These are phyloP conservation scores for Corydoras maculifer DNA, from an alignment of 2,113 vertebrate species.

Conservation along the genomic window DNA sequence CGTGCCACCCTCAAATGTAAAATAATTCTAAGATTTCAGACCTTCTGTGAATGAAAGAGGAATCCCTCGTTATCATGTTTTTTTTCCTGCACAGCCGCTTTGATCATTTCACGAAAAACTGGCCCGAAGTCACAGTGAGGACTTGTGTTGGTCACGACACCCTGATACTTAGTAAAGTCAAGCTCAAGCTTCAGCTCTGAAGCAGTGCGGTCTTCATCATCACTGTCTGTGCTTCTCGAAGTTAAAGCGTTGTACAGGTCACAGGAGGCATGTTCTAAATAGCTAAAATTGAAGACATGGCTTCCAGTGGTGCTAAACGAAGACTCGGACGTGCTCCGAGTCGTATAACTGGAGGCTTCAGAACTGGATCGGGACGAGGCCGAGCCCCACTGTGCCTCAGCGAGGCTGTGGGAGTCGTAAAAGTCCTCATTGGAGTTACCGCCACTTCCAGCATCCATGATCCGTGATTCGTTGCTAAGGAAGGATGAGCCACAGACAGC, in stretches of 20 bases:
- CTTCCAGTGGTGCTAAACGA: constrained; percentile 15
- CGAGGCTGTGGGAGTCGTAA: not conserved
- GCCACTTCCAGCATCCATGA: constrained; percentile 26
- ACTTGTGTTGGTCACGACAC: constrained; percentile 69
- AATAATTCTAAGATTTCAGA: not conserved
- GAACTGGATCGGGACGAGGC: constrained; percentile 12
- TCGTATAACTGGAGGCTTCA: constrained; percentile 14
- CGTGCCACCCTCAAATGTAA: not conserved
- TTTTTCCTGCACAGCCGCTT: constrained; percentile 44
- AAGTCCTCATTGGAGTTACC: constrained; percentile 15
- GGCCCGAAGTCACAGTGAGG: constrained; percentile 57
- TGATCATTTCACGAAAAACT: constrained; percentile 68
- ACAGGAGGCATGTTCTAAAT: not conserved
- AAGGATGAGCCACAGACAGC: constrained; percentile 18
- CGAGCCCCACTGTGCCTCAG: constrained; percentile 18
- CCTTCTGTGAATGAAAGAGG: constrained; percentile 63
- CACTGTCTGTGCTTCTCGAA: not conserved
- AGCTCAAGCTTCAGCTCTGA: constrained; percentile 57
- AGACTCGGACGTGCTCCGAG: constrained; percentile 6
- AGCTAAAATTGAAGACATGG: not conserved
- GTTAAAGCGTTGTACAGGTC: constrained; percentile 15
- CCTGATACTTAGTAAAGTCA: constrained; percentile 65
- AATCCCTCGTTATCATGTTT: constrained; percentile 72
- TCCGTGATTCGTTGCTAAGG: constrained; percentile 20
- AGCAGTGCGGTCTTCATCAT: not conserved